Evolutionary conservation across 2,888 invertebrate species (phyloP), one percentile per base, ranked within the genome.

Genomic region (Acanthosepion pharaonis): DNA sequence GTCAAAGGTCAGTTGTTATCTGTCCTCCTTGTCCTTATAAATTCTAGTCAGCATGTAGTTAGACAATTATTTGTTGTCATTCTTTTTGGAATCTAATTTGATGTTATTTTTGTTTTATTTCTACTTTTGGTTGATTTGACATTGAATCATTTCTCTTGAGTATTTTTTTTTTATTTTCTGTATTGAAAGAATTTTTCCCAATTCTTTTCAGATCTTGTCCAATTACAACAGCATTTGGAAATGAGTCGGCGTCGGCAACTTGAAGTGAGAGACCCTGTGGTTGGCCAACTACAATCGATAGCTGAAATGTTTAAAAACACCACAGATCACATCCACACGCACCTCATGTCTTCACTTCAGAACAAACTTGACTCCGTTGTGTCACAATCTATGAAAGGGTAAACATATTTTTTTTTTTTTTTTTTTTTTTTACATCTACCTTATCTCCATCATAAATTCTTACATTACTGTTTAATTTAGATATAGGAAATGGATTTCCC

Each of bases 141-240:
- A 42, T 42, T 2, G 15, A 51, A 51, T 59, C 20, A 20, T 59
- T 59, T 59, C 20, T n/a, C 0, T 9, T n/a, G 2, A n/a, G 8
- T 9, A n/a, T 78, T 28, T n/a, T n/a, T n/a, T n/a, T 78, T n/a
- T n/a, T n/a, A 9, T 78, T 78, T 11, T n/a, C n/a, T 78, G 15
- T 9, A 0, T 28, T 6, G 28, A n/a, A 33, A 11, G n/a, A 78
- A 9, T 78, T 49, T 51, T 48, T 5, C 49, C 33, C 64, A 5
- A n/a, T 78, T 93, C 91, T 20, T 48, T 95, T 6, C 95, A 97
- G 97, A 97, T 95, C 96, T 96, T 23, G 95, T 96, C 64, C 96
- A 97, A 94, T 95, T 97, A 49, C 96, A 97, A 94, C 95, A 96
- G 64, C 97, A 97, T 93, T 94, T 97, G 91, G 96, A 97, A 55